Evolutionary conservation across 2,113 vertebrate species (phyloP), one percentile per base, ranked within the genome.

Genomic region (Arvicanthis niloticus): DNA sequence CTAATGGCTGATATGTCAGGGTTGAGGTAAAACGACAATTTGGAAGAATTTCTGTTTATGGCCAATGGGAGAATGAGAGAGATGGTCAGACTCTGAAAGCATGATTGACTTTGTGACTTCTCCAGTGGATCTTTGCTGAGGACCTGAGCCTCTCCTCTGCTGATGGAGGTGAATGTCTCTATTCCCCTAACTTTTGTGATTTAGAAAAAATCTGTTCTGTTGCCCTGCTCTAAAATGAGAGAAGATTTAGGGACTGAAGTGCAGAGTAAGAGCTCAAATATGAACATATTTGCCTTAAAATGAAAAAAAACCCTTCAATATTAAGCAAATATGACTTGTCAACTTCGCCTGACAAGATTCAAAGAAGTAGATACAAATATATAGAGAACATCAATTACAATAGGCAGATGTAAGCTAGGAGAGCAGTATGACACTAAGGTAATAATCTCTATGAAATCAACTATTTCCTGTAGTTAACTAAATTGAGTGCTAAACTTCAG

Each of bases 371-470:
- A 45, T 93, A 42, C 12, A 91, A 93, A 76, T 88, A 42, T 89
- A 81, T 94, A 96, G 65, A 80, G 89, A 97, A 85, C 56, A 70
- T 87, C 48, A 93, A 62, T 95, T 95, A 95, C 80, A 42, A 7
- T 67, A 84, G 42, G 13, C 86, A 40, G 62, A 9, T 78, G 88
- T 72, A 92, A 95, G 84, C 92, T 96, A 82, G 67, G 97, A 89
- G 93, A 98, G 72, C 75, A 75, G 95, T 96, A 70, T 40, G 94
- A 95, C 96, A 97, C 95, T 45, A 89, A 95, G 96, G 85, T 93
- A 92, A 92, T 97, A 97, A 98, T 97, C 88, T 96, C 84, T 95
- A 97, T 80, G 96, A 97, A 93, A 96, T 93, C 40, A 87, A 53
- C 90, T 97, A 93, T 97, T 98, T 45, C 94, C 91, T 95, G 82